phyloP scores from a whole-genome alignment of 1,140 invertebrate species.

The Xylocopa sonorina region DNA sequence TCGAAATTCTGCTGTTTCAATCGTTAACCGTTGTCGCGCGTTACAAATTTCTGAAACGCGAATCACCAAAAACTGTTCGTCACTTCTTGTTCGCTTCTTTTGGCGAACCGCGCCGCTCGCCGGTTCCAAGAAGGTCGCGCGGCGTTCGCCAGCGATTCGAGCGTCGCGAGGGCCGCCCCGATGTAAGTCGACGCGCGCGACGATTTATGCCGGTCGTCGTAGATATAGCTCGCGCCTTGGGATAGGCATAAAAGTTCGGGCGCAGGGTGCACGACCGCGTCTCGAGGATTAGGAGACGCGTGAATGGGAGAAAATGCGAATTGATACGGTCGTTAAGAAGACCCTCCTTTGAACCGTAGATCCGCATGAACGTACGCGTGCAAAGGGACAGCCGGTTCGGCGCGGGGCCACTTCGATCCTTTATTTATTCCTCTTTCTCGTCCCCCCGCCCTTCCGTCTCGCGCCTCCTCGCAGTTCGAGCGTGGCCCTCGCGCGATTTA shows the following conservation, averaged over 20 bases:
- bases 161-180: slow-evolving; percentile 23
- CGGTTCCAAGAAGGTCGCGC: too few species aligned
- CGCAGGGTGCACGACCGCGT: slow-evolving; percentile 28
- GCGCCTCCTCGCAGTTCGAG: not conserved
- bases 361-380: slow-evolving; percentile 41
- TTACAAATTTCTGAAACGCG: too few species aligned
- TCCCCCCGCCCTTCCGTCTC: not conserved
- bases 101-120: too few species aligned
- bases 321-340: slow-evolving; percentile 74
- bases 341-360: slow-evolving; percentile 61
- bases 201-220: slow-evolving; percentile 59
- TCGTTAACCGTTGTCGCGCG: too few species aligned
- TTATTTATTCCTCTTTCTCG: slow-evolving; percentile 23
- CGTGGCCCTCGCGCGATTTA: slow-evolving; percentile 47
- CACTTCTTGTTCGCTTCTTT: too few species aligned
- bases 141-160: not conserved
- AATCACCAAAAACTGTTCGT: too few species aligned
- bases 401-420: slow-evolving; percentile 27
- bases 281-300: slow-evolving; percentile 69
- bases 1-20: not conserved
- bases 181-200: slow-evolving; percentile 50
- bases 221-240: slow-evolving; percentile 47
- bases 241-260: slow-evolving; percentile 64
- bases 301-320: slow-evolving; percentile 74
- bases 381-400: slow-evolving; percentile 35